Conservation (phyloP, 2,113 vertebrate species). For the Mesitornis unicolor region DNA sequence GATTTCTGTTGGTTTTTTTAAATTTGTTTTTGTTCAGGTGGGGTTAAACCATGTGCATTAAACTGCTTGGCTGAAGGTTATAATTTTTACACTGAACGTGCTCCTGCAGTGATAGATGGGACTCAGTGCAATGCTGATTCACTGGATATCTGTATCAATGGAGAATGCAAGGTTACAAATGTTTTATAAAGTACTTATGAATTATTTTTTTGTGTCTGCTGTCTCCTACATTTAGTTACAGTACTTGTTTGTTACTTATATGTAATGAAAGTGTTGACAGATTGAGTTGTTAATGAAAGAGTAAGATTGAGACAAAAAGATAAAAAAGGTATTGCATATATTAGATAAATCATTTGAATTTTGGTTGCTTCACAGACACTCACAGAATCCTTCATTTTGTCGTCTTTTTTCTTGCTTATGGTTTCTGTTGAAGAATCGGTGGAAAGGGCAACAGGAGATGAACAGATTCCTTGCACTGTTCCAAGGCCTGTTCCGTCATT, state of each 20-base stretch:
- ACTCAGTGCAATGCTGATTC: conserved; percentile 95
- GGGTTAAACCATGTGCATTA: conserved; percentile 94
- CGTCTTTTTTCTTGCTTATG: background rate
- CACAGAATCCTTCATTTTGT: background rate
- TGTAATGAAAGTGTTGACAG: background rate
- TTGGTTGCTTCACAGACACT: background rate
- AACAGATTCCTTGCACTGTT: background rate
- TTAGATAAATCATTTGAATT: background rate
- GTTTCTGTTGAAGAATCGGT: background rate
- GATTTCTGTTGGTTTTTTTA: background rate
- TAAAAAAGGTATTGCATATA: background rate
- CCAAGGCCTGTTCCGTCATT: background rate
- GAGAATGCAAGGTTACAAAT: conserved; percentile 93
- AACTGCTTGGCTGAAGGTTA: conserved; percentile 98
- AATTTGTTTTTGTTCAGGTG: conserved; percentile 78
- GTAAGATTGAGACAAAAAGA: background rate
- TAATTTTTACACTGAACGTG: conserved; percentile 98
- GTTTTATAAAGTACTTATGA: background rate
- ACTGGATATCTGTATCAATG: conserved; percentile 98
- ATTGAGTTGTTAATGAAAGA: background rate
- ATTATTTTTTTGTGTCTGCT: background rate
- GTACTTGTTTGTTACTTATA: background rate
- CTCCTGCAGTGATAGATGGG: conserved; percentile 94
- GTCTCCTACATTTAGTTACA: background rate
- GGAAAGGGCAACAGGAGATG: background rate